phyloP scores from a whole-genome alignment of 2,113 vertebrate species.

The Gallinago undulata region DNA sequence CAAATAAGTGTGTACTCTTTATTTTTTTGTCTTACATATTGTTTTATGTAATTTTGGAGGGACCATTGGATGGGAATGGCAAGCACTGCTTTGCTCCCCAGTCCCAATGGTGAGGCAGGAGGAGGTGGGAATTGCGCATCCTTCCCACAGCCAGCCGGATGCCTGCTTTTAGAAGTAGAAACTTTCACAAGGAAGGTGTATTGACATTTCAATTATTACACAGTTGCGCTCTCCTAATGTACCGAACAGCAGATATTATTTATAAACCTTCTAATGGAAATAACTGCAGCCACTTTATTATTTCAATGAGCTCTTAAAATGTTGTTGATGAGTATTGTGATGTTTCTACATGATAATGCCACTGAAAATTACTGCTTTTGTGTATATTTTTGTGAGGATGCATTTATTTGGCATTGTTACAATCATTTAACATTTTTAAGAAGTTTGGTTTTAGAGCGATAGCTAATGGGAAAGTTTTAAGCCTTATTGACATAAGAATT shows the following conservation, averaged over 20 bases:
- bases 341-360: slow-evolving; percentile 37
- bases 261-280: slow-evolving; percentile 58
- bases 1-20: background rate
- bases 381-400: background rate
- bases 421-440: slow-evolving; percentile 8
- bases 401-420: slow-evolving; percentile 18
- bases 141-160: background rate
- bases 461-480: slow-evolving; percentile 42
- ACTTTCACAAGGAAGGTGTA: background rate
- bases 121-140: background rate
- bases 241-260: slow-evolving; percentile 42
- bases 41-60: background rate
- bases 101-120: background rate
- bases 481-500: background rate
- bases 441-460: background rate
- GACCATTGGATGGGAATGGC: background rate
- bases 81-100: background rate
- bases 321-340: slow-evolving; percentile 42
- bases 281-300: slow-evolving; percentile 58
- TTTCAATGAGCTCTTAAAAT: slow-evolving; percentile 64
- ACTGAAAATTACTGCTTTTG: slow-evolving; percentile 17
- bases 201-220: slow-evolving; percentile 16
- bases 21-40: background rate
- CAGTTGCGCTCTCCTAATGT: background rate
- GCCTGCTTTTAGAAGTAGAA: background rate